Evolutionary conservation across 2,888 invertebrate genomes (phyloP), one percentile per base, ranked within the genome.

Genomic region (Serrognathus titanus): DNA sequence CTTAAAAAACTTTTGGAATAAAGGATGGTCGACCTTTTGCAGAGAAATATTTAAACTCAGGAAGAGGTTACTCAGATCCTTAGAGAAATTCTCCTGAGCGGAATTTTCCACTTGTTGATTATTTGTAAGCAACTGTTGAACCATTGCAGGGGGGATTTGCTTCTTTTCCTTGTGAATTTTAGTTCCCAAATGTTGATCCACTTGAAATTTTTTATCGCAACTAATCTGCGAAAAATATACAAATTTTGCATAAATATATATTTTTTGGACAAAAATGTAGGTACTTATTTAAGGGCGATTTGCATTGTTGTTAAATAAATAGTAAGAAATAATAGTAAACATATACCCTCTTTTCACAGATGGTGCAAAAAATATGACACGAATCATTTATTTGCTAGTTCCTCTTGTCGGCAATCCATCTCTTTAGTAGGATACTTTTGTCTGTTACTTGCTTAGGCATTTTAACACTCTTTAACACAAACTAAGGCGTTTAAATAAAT

Each of bases 191-290:
- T 41, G 41, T 41, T 41, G 41, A 41, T 41, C 11, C 41, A 41
- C 41, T 41, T 41, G n/a, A 41, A 41, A 10, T n/a, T 41, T 41
- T 41, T 41, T n/a, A n/a, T 41, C 12, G n/a, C 3, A 41, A 41
- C 41, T 41, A 41, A 41, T 41, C 41, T 41, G 41, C 41, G n/a
- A 41, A 41, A 41, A 41, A 41, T 41, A 41, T 41, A 41, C n/a
- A 41, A n/a, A 41, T n/a, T n/a, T n/a, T n/a, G n/a, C 20, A 20
- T 4, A 20, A n/a, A n/a, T n/a, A 20, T 20, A 20, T 20, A 20
- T 20, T 20, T 20, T 20, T 20, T 20, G 2, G 20, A 20, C 4
- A 20, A 20, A 20, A 20, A 20, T 20, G 20, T 20, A 20, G 3
- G 20, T 20, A 20, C 4, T 20, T 20, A 20, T 20, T 20, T 20